Percentiles rank a stretch among this genome's conserved stretches.
Evolutionary conservation across 2,113 vertebrate species (phyloP).

Genomic region (Sturnus vulgaris): DNA sequence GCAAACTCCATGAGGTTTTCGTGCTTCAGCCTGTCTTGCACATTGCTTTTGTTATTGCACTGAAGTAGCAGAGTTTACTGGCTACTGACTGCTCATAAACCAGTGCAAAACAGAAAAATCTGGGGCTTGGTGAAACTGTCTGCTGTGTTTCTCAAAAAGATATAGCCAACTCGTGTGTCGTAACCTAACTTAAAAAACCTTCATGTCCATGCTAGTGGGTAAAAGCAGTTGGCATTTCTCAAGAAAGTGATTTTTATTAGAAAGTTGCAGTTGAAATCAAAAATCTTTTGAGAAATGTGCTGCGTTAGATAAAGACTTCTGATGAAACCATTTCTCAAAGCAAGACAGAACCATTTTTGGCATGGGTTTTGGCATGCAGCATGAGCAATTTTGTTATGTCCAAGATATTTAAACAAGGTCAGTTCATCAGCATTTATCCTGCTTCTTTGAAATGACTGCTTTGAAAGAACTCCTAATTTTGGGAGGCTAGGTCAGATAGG

Average conservation of each 20-base stretch:
- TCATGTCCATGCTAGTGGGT: background rate
- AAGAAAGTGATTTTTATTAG: background rate
- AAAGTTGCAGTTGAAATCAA: background rate
- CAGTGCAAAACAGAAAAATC: background rate
- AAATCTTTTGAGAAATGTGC: background rate
- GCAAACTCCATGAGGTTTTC: background rate
- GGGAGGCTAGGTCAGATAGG: background rate
- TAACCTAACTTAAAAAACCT: background rate
- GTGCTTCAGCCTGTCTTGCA: background rate
- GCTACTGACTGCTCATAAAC: background rate
- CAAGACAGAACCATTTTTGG: background rate
- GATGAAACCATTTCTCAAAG: background rate
- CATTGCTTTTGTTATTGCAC: background rate
- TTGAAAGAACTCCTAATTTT: background rate
- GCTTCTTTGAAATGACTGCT: background rate
- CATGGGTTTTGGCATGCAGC: background rate
- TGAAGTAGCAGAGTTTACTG: background rate
- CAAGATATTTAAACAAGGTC: background rate
- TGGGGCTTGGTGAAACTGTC: background rate
- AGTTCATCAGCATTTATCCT: background rate
- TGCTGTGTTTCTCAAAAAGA: background rate
- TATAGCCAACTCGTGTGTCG: background rate
- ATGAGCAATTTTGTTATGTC: background rate
- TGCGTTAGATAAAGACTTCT: background rate
- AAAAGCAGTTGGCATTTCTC: background rate